Base-by-base conservation (phyloP, 2,888 invertebrate species). In the Tubulanus polymorphus region DNA sequence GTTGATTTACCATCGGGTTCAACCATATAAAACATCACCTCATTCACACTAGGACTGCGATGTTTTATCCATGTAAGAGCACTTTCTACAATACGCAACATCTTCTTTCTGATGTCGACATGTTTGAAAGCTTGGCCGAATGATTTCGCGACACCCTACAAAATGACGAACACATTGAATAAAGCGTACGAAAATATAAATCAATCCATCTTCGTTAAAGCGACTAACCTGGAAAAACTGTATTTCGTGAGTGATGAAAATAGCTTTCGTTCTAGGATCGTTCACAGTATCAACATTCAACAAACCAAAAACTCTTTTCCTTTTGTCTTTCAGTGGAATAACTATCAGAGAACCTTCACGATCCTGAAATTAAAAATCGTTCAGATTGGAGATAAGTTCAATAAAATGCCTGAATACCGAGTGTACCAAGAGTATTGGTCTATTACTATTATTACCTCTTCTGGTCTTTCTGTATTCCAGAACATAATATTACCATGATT, bases 101-200 rank as follows among this genome's bases (percentile, higher is more conserved):
- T 65, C 59, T 76, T 76, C 56, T 70, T 70, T 6, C 72, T 64
- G 57, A 73, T 68, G 53, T 76, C 74, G n/a, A 77, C 72, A 37
- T 68, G 65, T 57, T 78, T 77, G 60, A 76, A 78, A 10, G 78
- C 72, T 49, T 76, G 73, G 60, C 77, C 77, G 65, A 78, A 77
- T 1, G 74, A 64, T 53, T 75, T 75, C 18, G 76, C 71, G n/a
- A 78, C 68, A 41, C 78, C 78, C 77, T 78, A 60, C 1, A n/a
- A n/a, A n/a, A n/a, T n/a, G n/a, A n/a, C n/a, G n/a, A n/a, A n/a
- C n/a, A n/a, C n/a, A n/a, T n/a, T n/a, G n/a, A n/a, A n/a, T n/a
- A n/a, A n/a, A n/a, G n/a, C n/a, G n/a, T n/a, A 18, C 28, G 27
- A 8, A 29, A 18, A 46, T 47, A 8, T 25, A 10, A 37, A 15